Percentiles rank a stretch among this genome's conserved stretches.
These are phyloP conservation scores for Tribolium castaneum DNA, from an alignment of 1,140 invertebrate species.

Conservation along the genomic window DNA sequence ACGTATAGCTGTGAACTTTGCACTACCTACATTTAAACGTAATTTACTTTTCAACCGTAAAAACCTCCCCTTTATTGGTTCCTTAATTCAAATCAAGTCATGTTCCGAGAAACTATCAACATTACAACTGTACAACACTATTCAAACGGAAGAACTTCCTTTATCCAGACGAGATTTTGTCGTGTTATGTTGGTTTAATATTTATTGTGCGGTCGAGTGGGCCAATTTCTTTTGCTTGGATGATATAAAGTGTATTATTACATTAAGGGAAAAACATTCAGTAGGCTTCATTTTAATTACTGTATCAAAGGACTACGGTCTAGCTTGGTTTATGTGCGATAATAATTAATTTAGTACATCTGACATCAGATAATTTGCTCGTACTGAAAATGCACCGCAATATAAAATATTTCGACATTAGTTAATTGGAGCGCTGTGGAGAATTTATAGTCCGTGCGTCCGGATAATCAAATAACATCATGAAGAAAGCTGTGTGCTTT, in stretches of 20 bases:
- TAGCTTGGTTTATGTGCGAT: not conserved
- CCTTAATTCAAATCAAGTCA: not conserved
- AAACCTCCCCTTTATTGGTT: not conserved
- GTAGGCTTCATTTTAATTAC: not conserved
- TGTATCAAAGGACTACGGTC: not conserved
- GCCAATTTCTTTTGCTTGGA: not conserved
- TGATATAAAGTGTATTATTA: not conserved
- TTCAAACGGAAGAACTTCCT: not conserved
- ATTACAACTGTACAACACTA: not conserved
- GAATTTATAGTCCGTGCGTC: conserved; percentile 31
- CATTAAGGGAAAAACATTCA: not conserved
- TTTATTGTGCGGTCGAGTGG: not conserved
- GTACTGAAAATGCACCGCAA: conserved; percentile 15
- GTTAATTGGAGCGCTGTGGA: conserved; percentile 27
- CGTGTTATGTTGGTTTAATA: not conserved
- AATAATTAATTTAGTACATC: conserved; percentile 24
- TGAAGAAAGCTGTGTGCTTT: conserved; percentile 40
- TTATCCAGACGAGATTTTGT: no score
- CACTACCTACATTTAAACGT: conserved; percentile 2
- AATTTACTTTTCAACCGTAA: not conserved
- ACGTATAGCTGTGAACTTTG: not conserved
- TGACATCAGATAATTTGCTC: conserved; percentile 20
- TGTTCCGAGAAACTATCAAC: not conserved
- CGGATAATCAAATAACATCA: conserved; percentile 39
- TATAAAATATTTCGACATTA: conserved; percentile 35